phyloP scores from a whole-genome alignment of 2,113 vertebrate species.

The Chlamydotis undulata region DNA sequence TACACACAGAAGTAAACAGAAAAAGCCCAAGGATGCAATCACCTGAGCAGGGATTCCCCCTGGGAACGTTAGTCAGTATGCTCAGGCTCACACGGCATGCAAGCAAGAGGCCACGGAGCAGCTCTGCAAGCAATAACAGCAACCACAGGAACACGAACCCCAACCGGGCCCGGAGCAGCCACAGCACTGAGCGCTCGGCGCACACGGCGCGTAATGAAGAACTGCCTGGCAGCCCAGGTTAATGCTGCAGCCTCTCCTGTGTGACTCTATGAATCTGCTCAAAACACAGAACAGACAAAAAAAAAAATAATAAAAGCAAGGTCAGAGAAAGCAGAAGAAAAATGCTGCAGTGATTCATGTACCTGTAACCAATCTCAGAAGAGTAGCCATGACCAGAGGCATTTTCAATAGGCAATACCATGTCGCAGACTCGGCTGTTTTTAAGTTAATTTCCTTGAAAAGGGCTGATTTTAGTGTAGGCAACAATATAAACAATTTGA shows the following conservation, averaged over 20 bases:
- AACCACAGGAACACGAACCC: fast-evolving
- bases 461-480: background rate
- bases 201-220: fast-evolving
- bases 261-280: background rate
- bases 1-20: fast-evolving
- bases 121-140: background rate
- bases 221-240: background rate
- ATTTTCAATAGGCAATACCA: background rate
- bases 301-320: background rate
- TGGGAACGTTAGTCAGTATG: background rate
- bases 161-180: fast-evolving
- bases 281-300: background rate
- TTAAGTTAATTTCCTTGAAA: background rate
- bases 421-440: background rate
- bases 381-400: background rate
- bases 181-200: fast-evolving
- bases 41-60: background rate
- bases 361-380: background rate
- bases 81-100: background rate
- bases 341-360: background rate
- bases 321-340: background rate
- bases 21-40: fast-evolving
- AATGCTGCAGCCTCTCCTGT: background rate
- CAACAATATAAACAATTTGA: background rate
- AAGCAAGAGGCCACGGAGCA: background rate